phyloP scores from a whole-genome alignment of 2,888 invertebrate species.

The Eristalinus aeneus region DNA sequence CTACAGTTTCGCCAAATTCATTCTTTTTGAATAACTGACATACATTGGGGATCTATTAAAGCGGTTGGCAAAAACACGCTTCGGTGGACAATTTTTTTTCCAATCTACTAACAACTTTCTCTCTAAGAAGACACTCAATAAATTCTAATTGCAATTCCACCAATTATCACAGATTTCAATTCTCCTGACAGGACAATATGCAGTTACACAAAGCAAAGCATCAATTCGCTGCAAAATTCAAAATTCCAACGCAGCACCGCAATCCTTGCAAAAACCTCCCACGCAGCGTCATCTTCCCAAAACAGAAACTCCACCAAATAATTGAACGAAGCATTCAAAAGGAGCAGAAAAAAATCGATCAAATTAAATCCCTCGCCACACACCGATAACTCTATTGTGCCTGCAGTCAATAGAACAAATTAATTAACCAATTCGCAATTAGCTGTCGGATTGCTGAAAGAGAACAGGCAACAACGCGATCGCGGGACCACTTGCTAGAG shows the following conservation, averaged over 20 bases:
- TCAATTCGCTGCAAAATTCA: conserved; percentile 8
- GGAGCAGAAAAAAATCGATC: background rate
- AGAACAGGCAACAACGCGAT: background rate
- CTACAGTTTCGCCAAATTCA: too few relatives aligned
- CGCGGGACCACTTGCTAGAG: background rate
- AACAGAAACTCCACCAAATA: conserved; percentile 9
- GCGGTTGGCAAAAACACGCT: too few relatives aligned
- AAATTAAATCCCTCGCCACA: background rate
- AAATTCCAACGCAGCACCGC: conserved; percentile 9
- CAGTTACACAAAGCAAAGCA: conserved; percentile 23
- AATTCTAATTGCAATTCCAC: too few relatives aligned
- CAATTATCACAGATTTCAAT: too few relatives aligned
- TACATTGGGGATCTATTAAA: too few relatives aligned
- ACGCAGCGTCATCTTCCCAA: too few relatives aligned
- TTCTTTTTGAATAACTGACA: too few relatives aligned
- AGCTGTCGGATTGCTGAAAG: conserved; percentile 19
- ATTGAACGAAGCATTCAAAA: conserved; percentile 1
- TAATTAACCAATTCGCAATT: conserved; percentile 60
- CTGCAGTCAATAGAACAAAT: conserved; percentile 21
- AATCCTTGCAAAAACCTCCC: conserved; percentile 3
- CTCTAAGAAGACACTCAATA: too few relatives aligned
- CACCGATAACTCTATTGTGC: background rate
- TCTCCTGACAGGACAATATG: too few relatives aligned
- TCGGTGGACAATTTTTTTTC: too few relatives aligned
- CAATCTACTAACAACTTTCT: too few relatives aligned